Conservation (phyloP, 1,140 invertebrate genomes). For the Zaprionus gabonicus region DNA sequence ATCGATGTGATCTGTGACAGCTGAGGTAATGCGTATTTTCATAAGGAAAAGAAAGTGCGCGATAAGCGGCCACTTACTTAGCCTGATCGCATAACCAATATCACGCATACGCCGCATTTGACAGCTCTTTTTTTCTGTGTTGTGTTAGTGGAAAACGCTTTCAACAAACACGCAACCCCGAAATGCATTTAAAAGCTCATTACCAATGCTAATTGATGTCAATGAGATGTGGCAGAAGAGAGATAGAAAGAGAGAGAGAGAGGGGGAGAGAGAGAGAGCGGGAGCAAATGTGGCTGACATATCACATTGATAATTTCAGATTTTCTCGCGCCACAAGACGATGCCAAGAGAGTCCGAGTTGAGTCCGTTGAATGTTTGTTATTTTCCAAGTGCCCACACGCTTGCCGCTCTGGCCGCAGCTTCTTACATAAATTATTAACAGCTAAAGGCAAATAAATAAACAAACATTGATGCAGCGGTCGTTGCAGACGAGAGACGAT, state of each 20-base stretch:
- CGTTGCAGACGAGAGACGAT: conserved; percentile 13
- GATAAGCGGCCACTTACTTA: conserved; percentile 38
- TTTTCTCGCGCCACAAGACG: conserved; percentile 32
- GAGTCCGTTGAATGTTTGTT: conserved; percentile 65
- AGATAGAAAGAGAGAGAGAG: not conserved
- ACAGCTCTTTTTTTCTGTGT: conserved; percentile 11
- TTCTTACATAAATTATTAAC: conserved; percentile 82
- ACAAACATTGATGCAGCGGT: conserved; percentile 65
- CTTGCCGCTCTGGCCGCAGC: conserved; percentile 34
- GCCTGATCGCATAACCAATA: conserved; percentile 63
- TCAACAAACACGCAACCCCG: conserved; percentile 64
- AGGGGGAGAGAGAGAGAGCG: not conserved
- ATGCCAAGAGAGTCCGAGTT: conserved; percentile 6
- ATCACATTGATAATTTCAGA: conserved; percentile 51
- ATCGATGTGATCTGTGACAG: conserved; percentile 17
- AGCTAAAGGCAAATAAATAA: conserved; percentile 80
- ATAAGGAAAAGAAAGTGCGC: conserved; percentile 60
- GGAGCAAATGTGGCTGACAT: conserved; percentile 31
- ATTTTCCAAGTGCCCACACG: conserved; percentile 80
- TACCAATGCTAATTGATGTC: conserved; percentile 75
- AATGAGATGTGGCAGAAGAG: conserved; percentile 3
- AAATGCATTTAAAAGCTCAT: conserved; percentile 77
- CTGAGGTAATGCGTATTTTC: conserved; percentile 12
- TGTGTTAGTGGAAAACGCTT: conserved; percentile 43
- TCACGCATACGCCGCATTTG: conserved; percentile 67